Percentiles rank a stretch among this genome's conserved stretches.
Evolutionary conservation across 2,113 vertebrate genomes (phyloP).

Genomic region (Hypanus sabinus): DNA sequence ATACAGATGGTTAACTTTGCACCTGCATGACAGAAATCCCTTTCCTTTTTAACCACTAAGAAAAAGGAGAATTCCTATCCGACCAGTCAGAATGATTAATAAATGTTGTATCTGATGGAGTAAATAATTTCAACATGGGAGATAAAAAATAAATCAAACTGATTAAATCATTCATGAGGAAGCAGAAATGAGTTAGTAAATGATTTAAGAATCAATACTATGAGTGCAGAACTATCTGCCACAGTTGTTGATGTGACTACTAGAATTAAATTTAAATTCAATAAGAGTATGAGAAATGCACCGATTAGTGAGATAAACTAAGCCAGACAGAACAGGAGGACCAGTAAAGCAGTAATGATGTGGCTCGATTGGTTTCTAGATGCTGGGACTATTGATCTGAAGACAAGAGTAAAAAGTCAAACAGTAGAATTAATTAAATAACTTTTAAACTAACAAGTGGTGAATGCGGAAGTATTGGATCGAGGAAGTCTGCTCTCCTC

Average conservation of each 20-base stretch:
- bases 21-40: neutral
- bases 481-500: too few relatives aligned
- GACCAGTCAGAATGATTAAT: neutral
- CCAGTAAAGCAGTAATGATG: too few relatives aligned
- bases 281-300: too few relatives aligned
- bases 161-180: neutral
- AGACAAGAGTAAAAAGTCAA: too few relatives aligned
- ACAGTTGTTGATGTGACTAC: neutral
- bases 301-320: neutral
- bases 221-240: neutral
- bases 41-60: neutral
- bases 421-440: too few relatives aligned
- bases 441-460: too few relatives aligned
- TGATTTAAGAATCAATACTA: neutral
- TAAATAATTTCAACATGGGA: neutral
- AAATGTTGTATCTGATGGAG: neutral
- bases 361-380: too few relatives aligned
- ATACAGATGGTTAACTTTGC: constrained; percentile 13
- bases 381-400: too few relatives aligned
- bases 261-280: too few relatives aligned
- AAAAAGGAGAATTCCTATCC: neutral
- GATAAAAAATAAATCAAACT: neutral
- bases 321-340: neutral
- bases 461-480: too few relatives aligned
- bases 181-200: neutral